phyloP scores from a whole-genome alignment of 2,888 invertebrate genomes.

The Nysson spinosus region DNA sequence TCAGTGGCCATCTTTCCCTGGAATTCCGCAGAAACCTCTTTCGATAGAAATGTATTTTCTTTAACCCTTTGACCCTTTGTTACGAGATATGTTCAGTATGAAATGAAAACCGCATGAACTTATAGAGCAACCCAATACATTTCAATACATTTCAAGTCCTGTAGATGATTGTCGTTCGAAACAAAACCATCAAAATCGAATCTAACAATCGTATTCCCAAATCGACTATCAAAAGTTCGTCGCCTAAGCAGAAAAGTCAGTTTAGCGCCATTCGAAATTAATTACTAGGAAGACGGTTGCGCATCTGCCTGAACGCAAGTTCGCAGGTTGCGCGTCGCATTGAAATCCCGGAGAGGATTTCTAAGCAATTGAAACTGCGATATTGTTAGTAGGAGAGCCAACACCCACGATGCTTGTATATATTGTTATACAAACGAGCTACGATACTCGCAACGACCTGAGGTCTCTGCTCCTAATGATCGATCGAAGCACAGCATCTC shows the following conservation, averaged over 20 bases:
- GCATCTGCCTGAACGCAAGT: conserved; percentile 12
- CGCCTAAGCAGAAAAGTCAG: conserved; percentile 19
- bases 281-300: conserved; percentile 29
- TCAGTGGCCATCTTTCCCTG: no score
- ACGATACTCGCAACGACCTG: conserved; percentile 14
- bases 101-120: no score
- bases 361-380: conserved; percentile 49
- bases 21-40: no score
- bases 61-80: no score
- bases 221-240: conserved; percentile 18
- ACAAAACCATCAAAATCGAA: no score
- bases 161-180: no score
- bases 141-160: no score
- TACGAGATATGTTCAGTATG: no score
- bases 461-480: conserved; percentile 41
- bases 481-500: conserved; percentile 48
- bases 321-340: conserved; percentile 23
- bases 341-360: conserved; percentile 41
- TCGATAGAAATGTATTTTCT: no score
- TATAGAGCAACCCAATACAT: no score
- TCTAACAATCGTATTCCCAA: no score
- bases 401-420: conserved; percentile 9
- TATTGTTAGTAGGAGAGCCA: conserved; percentile 3
- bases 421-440: conserved; percentile 37
- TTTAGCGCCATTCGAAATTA: conserved; percentile 37